Percentiles rank a stretch among this genome's conserved stretches.
These are phyloP conservation scores for Styela plicata DNA, from an alignment of 23 tunicate genomes.

Conservation along the genomic window DNA sequence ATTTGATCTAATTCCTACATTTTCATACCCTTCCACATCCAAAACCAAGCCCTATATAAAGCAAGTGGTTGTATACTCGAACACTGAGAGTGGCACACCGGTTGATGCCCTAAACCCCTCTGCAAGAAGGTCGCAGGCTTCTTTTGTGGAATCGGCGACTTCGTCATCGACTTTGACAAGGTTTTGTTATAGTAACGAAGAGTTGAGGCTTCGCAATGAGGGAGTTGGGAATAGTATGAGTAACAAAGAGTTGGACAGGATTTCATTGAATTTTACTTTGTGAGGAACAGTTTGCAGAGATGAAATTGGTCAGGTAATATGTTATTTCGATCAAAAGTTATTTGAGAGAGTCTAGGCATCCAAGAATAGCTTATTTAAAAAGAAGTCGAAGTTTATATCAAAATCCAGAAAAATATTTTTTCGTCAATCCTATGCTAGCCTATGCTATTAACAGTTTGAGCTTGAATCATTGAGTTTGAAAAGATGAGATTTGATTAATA, in stretches of 20 bases:
- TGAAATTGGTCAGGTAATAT: too few species aligned
- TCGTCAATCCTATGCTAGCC: too few species aligned
- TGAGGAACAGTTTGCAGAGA: too few species aligned
- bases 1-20: background rate
- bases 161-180: constrained; percentile 15
- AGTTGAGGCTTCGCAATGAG: constrained; percentile 5
- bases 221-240: background rate
- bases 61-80: constrained; percentile 2
- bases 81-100: background rate
- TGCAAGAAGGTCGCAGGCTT: background rate
- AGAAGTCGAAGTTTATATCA: too few species aligned
- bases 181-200: constrained; percentile 53
- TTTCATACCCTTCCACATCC: background rate
- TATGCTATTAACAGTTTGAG: too few species aligned
- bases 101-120: constrained; percentile 2
- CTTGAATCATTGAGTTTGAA: too few species aligned
- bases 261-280: constrained; percentile 9
- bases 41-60: background rate
- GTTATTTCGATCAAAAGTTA: too few species aligned
- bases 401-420: too few species aligned
- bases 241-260: background rate
- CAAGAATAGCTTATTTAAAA: too few species aligned
- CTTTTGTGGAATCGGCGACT: background rate
- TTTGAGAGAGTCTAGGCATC: too few species aligned
- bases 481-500: too few species aligned